Evolutionary conservation across 2,888 invertebrate species (phyloP).

Genomic region (Cybosia mesomella): DNA sequence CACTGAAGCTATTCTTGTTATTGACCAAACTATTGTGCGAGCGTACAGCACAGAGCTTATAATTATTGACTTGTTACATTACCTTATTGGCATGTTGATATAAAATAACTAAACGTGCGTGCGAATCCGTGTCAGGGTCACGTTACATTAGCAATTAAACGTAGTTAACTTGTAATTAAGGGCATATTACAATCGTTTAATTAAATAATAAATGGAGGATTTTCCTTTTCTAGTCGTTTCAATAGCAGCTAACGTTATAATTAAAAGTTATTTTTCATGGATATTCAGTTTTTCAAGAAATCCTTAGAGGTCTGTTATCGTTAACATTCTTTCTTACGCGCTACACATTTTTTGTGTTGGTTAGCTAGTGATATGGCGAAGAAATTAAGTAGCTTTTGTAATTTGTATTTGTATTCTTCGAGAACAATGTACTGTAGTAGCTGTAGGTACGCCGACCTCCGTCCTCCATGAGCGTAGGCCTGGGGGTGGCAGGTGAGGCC

Average conservation of each 20-base stretch:
- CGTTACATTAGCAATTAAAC: conserved; percentile 33
- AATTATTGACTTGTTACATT: background rate
- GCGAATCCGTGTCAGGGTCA: conserved; percentile 44
- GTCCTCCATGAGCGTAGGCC: no score
- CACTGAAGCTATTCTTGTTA: background rate
- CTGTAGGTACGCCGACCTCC: no score
- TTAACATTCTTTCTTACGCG: conserved; percentile 27
- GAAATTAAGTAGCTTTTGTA: conserved; percentile 16
- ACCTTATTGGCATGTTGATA: background rate
- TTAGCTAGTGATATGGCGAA: conserved; percentile 22
- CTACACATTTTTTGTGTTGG: conserved; percentile 23
- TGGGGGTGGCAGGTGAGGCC: no score
- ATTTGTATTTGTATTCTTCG: conserved; percentile 22
- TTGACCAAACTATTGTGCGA: background rate
- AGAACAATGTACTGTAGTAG: background rate
- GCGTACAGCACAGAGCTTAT: background rate
- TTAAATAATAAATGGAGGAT: conserved; percentile 33
- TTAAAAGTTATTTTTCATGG: conserved; percentile 32
- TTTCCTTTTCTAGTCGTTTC: conserved; percentile 34
- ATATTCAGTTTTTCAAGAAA: conserved; percentile 35
- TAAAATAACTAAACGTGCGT: conserved; percentile 16
- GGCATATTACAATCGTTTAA: conserved; percentile 39
- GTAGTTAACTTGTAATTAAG: conserved; percentile 37
- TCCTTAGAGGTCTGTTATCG: conserved; percentile 12
- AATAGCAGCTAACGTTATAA: conserved; percentile 32